These are phyloP conservation scores for Mimas tiliae DNA, from an alignment of 2,888 invertebrate species.

Conservation along the genomic window DNA sequence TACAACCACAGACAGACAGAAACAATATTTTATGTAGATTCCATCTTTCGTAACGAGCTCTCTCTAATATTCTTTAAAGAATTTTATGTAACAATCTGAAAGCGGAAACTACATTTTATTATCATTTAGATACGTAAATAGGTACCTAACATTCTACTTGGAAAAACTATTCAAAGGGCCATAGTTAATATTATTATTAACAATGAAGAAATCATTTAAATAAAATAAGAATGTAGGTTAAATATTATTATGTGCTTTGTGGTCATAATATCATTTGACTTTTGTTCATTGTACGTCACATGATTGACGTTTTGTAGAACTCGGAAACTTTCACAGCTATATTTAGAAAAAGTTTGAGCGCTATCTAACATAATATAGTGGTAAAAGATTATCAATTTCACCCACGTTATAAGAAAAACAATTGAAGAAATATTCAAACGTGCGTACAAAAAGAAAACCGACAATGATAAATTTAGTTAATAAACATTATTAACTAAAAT, in stretches of 20 bases:
- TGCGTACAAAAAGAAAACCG: too few species aligned
- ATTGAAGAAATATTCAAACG: too few species aligned
- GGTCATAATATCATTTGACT: neutral
- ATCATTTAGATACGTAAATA: neutral
- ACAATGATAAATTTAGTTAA: too few species aligned
- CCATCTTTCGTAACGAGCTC: too few species aligned
- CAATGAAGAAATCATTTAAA: too few species aligned
- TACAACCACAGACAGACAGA: too few species aligned
- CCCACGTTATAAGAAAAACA: too few species aligned
- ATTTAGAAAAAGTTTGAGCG: conserved; percentile 1
- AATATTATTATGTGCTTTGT: neutral
- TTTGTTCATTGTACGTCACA: neutral
- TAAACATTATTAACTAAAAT: too few species aligned
- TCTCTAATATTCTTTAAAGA: neutral
- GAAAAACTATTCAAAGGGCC: neutral
- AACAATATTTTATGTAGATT: too few species aligned
- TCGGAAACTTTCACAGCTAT: conserved; percentile 1
- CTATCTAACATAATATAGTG: too few species aligned
- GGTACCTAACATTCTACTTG: neutral
- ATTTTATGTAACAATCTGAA: neutral
- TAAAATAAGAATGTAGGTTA: neutral
- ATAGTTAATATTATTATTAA: neutral
- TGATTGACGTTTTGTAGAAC: conserved; percentile 2
- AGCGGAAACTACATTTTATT: neutral
- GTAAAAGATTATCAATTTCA: too few species aligned